These are phyloP conservation scores for Coptodon rendalli DNA, from an alignment of 2,113 vertebrate species.

Conservation along the genomic window DNA sequence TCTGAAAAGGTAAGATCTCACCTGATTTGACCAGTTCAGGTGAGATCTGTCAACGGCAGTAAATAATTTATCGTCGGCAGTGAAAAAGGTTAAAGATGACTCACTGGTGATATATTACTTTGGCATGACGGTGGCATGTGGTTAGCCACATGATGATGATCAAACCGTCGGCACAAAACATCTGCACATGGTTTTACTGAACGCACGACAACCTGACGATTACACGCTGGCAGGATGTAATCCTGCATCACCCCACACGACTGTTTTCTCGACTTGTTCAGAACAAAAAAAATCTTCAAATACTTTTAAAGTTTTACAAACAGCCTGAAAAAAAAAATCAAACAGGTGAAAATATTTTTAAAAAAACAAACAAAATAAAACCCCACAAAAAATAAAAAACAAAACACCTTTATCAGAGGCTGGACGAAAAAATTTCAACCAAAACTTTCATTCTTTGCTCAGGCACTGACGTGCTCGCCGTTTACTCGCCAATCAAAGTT, in stretches of 20 bases:
- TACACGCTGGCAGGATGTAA: background rate
- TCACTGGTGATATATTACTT: background rate
- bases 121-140: too few species aligned
- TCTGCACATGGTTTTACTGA: background rate
- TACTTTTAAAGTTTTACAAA: constrained; percentile 23
- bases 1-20: background rate
- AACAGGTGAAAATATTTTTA: background rate
- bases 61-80: background rate
- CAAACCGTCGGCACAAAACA: background rate
- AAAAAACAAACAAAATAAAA: background rate
- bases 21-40: background rate
- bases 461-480: too few species aligned
- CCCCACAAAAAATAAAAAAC: background rate
- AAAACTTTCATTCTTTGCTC: background rate
- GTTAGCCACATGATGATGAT: background rate
- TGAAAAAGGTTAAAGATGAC: background rate
- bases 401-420: background rate
- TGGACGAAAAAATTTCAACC: background rate
- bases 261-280: constrained; percentile 19
- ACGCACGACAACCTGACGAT: background rate
- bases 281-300: background rate
- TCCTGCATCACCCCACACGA: too few species aligned
- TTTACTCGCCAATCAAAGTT: background rate
- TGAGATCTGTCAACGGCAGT: background rate
- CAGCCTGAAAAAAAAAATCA: constrained; percentile 27